Base-by-base conservation (phyloP, 2,888 invertebrate genomes). In the Andrena minutula region DNA sequence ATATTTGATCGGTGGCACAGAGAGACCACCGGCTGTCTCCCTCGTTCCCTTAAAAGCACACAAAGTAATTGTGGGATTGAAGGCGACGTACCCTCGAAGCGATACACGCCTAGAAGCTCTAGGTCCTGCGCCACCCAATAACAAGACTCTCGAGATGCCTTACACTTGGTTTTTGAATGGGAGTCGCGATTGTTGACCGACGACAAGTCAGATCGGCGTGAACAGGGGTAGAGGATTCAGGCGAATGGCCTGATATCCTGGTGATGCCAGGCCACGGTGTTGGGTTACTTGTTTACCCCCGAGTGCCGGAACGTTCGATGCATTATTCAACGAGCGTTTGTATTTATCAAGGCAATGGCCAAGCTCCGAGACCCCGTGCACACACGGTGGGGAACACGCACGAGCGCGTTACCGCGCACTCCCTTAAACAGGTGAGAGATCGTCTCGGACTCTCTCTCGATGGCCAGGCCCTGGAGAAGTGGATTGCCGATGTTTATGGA, bases 271-370 rank as follows among this genome's bases (percentile, higher is more conserved):
- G 66, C 76, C 80, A 63, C 71, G 87, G 89, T 90, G 91, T 91
- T 86, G 82, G 90, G 89, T 91, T 90, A 88, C 90, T 90, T 90
- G 90, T 90, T 91, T 89, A 89, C 90, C 88, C 86, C 85, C 84
- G 82, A 80, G 89, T 86, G 86, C 84, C 65, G 86, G 79, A 86
- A 89, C 89, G 87, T 69, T 74, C 85, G 84, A 84, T 93, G 91
- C 92, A 92, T 93, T 92, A 92, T 92, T 92, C 92, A 92, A 89
- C 88, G 87, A 80, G 74, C 85, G 82, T 79, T 88, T 88, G 90
- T 92, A 93, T 93, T 93, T 92, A 93, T 92, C 93, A 92, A 91
- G 89, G 89, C 89, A 92, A 92, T 92, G 91, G 90, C 89, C 87
- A 73, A 1, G 10, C 72, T 79, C 68, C 68, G 73, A 66, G 77